Base-by-base conservation (phyloP, 1,140 invertebrate genomes). In the Drosophila lowei region DNA sequence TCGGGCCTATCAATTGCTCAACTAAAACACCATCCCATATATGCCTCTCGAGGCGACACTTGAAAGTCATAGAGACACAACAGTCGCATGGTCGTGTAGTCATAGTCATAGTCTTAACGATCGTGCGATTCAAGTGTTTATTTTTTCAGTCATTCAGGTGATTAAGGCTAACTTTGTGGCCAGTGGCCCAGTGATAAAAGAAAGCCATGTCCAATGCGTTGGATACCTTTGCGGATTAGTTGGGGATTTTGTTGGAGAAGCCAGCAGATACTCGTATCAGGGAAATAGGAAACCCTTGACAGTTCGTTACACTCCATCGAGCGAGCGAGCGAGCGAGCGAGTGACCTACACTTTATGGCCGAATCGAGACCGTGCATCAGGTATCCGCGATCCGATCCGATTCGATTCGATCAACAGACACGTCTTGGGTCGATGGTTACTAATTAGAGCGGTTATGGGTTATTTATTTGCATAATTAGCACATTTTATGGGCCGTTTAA, bases 381-480 rank as follows among this genome's bases (percentile, higher is more conserved):
- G 28, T 25, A 18, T 3, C 2, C 13, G 34, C 47, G 46, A 34
- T 57, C 28, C 46, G 41, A 57, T 48, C 21, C 16, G 34, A 13
- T 38, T 3, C 30, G 30, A 9, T 9, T 13, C 21, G 16, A 49
- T 34, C 47, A n/a, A 50, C 57, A 47, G 66, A 57, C 68, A 86
- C 81, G 83, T 83, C 81, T 81, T 80, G 71, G 53, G 61, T 71
- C 70, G 73, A 60, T 72, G 77, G 54, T 71, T 79, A 77, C 65
- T 86, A 88, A 86, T 86, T 88, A 78, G 81, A 80, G 74, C 54
- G 66, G 72, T 86, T 88, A 81, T 86, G 77, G 81, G 70, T 88
- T 86, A 76, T 86, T 86, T 81, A 88, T 72, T 63, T 64, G 62
- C 21, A 52, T 43, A 89, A 89, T 88, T 84, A 79, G 49, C 79